Evolutionary conservation across 2,888 invertebrate genomes (phyloP).

Genomic region (Limenitis arthemis): DNA sequence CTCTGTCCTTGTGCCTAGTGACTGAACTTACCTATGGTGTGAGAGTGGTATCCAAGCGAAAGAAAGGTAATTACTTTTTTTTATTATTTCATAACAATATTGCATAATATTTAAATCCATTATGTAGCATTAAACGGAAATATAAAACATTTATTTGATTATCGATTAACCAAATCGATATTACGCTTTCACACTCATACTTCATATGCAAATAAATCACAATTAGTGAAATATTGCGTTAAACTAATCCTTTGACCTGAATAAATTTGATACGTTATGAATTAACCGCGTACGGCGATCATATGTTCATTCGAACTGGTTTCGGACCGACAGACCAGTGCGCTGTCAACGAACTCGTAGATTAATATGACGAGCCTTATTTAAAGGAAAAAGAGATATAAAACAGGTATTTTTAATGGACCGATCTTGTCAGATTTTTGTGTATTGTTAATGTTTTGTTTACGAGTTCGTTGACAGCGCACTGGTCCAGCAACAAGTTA

Average conservation of each 20-base stretch:
- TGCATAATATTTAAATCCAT: slow-evolving; percentile 3
- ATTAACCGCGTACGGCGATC: slow-evolving; percentile 11
- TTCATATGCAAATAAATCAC: neutral
- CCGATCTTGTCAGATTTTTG: neutral
- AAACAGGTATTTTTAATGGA: neutral
- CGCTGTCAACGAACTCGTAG: slow-evolving; percentile 9
- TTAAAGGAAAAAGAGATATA: neutral
- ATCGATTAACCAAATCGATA: slow-evolving; percentile 1
- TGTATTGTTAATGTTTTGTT: slow-evolving; percentile 1
- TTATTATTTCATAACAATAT: neutral
- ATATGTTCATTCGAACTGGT: slow-evolving; percentile 14
- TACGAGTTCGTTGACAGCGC: slow-evolving; percentile 10
- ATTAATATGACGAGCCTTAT: neutral
- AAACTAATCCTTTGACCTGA: slow-evolving; percentile 21
- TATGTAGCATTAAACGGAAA: neutral
- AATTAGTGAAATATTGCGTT: slow-evolving; percentile 9
- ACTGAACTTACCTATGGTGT: slow-evolving; percentile 68
- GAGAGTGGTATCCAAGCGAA: slow-evolving; percentile 68
- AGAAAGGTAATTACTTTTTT: slow-evolving; percentile 61
- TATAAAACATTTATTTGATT: neutral
- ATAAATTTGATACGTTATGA: slow-evolving; percentile 16
- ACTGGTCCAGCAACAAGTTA: neutral
- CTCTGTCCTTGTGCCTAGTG: slow-evolving; percentile 66
- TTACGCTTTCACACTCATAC: neutral
- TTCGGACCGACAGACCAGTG: slow-evolving; percentile 8